Conservation (phyloP, 2,888 invertebrate species). For the Ormyrus pomaceus region DNA sequence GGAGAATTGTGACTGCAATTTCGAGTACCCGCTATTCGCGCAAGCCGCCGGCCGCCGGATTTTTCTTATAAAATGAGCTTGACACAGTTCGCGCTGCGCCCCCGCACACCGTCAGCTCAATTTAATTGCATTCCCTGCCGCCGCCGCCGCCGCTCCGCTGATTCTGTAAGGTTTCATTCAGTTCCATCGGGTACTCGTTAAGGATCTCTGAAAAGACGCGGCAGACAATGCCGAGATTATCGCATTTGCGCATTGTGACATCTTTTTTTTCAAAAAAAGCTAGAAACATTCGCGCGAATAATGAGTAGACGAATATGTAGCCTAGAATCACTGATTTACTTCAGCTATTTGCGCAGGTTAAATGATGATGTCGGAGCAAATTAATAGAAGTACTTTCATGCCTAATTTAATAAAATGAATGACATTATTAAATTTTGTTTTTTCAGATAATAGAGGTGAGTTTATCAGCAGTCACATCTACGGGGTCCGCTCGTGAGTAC, state of each 20-base stretch:
- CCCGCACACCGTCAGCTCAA: not conserved
- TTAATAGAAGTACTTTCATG: constrained; percentile 19
- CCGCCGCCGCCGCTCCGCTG: constrained; percentile 10
- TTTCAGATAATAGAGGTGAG: constrained; percentile 48
- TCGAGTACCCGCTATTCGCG: constrained; percentile 59
- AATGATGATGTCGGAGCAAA: not conserved
- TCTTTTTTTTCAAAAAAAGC: too few species aligned
- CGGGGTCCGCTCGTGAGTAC: not conserved
- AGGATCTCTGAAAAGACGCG: constrained; percentile 5
- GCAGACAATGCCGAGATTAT: constrained; percentile 23
- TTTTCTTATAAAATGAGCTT: constrained; percentile 37
- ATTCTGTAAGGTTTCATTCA: constrained; percentile 29
- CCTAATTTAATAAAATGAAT: constrained; percentile 23
- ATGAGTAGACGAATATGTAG: too few species aligned
- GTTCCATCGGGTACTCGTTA: constrained; percentile 29
- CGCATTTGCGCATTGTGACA: too few species aligned
- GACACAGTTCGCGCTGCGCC: not conserved
- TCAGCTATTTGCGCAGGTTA: too few species aligned
- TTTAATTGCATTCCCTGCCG: constrained; percentile 45
- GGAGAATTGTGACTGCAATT: constrained; percentile 71
- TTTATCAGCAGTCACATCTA: constrained; percentile 26
- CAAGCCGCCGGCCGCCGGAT: not conserved
- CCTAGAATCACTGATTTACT: too few species aligned
- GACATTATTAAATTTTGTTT: not conserved
- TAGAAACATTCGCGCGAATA: too few species aligned